Evolutionary conservation across 2,888 invertebrate species (phyloP), one percentile per base, ranked within the genome.

Genomic region (Napeogenes inachia): DNA sequence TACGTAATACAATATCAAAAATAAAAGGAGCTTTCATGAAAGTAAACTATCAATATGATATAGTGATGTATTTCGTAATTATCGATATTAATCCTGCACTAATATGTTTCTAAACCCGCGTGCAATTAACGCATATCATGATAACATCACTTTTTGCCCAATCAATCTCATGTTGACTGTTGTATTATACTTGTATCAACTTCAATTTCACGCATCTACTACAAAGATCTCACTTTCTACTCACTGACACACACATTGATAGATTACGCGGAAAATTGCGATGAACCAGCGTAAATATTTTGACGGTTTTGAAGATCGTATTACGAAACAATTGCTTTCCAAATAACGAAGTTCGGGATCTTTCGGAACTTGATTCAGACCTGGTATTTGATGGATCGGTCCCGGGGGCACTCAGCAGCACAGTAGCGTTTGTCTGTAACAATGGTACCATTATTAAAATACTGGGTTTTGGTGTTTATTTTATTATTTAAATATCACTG

Each of bases 301-400:
- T 89, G 89, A 89, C 89, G 81, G 73, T 77, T 77, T 74, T 75
- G 75, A 83, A 77, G 75, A 81, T 85, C 84, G 85, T 82, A 89
- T 89, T 83, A 84, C 85, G 78, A 89, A 85, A 89, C 87, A 88
- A 87, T 88, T 79, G 81, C 75, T 80, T 82, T 83, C 75, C 73
- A 80, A 86, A 79, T 76, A 74, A 73, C 70, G 69, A 58, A 71
- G 75, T 61, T 76, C 74, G 76, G 77, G 80, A 75, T 72, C 75
- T 78, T 79, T 80, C 76, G 74, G 79, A 84, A 84, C 81, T 84
- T 82, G 81, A 82, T 85, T 81, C 76, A 71, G 63, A 69, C 69
- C 78, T 71, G 84, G 81, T 80, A 72, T 81, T 85, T 89, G 89
- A 89, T 87, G 81, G 87, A 89, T 89, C 80, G 85, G 79, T 82